These are phyloP conservation scores for Bolinopsis microptera DNA, from an alignment of 37 sponge, comb jelly and placozoan genomes.

Conservation along the genomic window DNA sequence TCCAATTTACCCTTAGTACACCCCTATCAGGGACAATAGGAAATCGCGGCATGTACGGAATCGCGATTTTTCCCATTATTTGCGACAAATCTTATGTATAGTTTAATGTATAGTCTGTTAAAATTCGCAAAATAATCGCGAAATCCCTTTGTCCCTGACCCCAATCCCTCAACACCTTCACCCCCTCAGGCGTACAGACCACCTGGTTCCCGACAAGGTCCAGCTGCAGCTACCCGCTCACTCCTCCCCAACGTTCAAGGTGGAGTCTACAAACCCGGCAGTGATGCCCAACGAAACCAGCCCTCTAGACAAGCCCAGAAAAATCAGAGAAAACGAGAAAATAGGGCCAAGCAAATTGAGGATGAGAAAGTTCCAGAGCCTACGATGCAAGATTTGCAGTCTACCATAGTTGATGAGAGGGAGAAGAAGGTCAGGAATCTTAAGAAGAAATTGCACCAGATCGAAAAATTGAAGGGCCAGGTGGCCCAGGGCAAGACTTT, in stretches of 20 bases:
- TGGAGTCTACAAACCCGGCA: slow-evolving; percentile 48
- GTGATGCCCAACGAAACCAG: neutral
- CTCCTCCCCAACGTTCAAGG: slow-evolving; percentile 11
- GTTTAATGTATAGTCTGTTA: too few species aligned
- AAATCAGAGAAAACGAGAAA: slow-evolving; percentile 58
- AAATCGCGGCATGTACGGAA: too few species aligned
- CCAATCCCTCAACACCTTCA: too few species aligned
- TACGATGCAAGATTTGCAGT: neutral
- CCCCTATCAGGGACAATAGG: too few species aligned
- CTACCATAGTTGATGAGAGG: slow-evolving; percentile 43
- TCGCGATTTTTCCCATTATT: too few species aligned
- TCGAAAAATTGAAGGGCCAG: slow-evolving; percentile 32
- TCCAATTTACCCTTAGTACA: too few species aligned
- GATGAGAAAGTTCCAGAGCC: neutral
- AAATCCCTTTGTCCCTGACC: too few species aligned
- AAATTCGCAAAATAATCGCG: too few species aligned
- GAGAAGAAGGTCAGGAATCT: slow-evolving; percentile 58
- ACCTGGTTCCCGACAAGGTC: neutral
- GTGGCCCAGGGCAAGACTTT: neutral
- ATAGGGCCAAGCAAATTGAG: neutral
- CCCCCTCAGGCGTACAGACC: slow-evolving; percentile 59
- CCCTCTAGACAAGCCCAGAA: slow-evolving; percentile 26
- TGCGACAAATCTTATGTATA: too few species aligned
- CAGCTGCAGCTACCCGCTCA: neutral
- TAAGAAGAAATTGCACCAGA: slow-evolving; percentile 32